These are phyloP conservation scores for Zaprionus lachaisei DNA, from an alignment of 1,140 invertebrate genomes.

Conservation along the genomic window DNA sequence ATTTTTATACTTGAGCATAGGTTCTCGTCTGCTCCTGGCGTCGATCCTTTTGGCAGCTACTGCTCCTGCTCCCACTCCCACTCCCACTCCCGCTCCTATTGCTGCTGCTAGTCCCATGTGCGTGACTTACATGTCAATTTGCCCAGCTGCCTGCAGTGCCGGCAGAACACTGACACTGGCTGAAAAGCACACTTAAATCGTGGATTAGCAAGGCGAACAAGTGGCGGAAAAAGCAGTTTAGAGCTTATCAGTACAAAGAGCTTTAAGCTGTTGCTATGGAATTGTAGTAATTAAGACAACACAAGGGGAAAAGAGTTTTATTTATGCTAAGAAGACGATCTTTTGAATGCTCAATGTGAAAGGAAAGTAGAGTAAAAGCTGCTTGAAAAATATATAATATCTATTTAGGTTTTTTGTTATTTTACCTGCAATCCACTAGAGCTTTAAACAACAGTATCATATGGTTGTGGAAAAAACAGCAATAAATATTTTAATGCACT, in stretches of 20 bases:
- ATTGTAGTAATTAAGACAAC: not conserved
- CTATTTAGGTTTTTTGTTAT: too few species aligned
- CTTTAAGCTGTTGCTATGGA: not conserved
- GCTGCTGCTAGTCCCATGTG: conserved; percentile 33
- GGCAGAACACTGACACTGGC: conserved; percentile 8
- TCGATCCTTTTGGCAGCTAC: not conserved
- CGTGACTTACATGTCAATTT: conserved; percentile 54
- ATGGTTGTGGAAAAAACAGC: too few species aligned
- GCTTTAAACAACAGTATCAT: too few species aligned
- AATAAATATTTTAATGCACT: too few species aligned
- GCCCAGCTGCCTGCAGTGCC: not conserved
- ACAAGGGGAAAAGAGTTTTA: too few species aligned
- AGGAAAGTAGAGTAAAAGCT: too few species aligned
- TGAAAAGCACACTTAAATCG: not conserved
- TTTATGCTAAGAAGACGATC: too few species aligned
- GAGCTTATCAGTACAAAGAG: not conserved
- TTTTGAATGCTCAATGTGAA: too few species aligned
- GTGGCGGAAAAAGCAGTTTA: not conserved
- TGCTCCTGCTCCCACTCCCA: not conserved
- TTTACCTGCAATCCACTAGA: too few species aligned
- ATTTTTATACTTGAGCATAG: conserved; percentile 43
- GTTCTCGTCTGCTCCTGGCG: not conserved
- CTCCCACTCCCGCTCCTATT: not conserved
- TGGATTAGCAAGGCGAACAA: not conserved
- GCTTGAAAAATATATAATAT: too few species aligned